Conservation (phyloP, 2,113 vertebrate genomes). For the Thinocorus orbignyianus region DNA sequence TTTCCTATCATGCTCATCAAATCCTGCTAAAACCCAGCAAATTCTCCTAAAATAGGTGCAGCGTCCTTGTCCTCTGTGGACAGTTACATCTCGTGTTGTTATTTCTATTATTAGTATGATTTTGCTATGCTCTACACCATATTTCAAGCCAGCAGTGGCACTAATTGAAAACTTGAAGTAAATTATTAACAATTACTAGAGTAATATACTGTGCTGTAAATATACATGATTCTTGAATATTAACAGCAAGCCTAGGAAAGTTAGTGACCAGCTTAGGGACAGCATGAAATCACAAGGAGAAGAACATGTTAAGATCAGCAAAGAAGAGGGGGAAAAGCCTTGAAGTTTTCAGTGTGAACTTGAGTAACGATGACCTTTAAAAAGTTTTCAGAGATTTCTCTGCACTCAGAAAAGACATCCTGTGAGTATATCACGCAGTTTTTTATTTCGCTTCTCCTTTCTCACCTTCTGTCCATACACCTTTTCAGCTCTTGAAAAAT, state of each 20-base stretch:
- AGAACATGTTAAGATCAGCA: background rate
- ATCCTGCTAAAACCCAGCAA: background rate
- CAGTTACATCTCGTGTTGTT: background rate
- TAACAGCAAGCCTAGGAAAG: background rate
- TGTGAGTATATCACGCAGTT: background rate
- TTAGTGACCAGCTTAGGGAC: background rate
- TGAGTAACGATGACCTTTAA: background rate
- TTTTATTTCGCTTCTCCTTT: slow-evolving; percentile 31
- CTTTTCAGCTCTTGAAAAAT: slow-evolving; percentile 45
- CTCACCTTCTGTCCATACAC: background rate
- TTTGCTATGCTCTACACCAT: background rate
- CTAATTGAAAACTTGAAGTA: background rate
- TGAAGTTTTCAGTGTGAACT: background rate
- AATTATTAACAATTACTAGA: background rate
- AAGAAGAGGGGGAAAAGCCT: background rate
- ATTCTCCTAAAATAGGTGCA: background rate
- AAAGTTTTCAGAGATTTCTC: slow-evolving; percentile 3
- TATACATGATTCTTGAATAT: background rate
- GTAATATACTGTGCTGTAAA: background rate
- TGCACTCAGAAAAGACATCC: background rate
- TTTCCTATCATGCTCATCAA: background rate
- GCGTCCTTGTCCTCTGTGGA: background rate
- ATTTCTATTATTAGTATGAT: background rate
- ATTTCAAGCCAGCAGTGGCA: background rate
- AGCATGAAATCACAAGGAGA: background rate